phyloP scores from a whole-genome alignment of 2,113 vertebrate species.

The Hoplias malabaricus region DNA sequence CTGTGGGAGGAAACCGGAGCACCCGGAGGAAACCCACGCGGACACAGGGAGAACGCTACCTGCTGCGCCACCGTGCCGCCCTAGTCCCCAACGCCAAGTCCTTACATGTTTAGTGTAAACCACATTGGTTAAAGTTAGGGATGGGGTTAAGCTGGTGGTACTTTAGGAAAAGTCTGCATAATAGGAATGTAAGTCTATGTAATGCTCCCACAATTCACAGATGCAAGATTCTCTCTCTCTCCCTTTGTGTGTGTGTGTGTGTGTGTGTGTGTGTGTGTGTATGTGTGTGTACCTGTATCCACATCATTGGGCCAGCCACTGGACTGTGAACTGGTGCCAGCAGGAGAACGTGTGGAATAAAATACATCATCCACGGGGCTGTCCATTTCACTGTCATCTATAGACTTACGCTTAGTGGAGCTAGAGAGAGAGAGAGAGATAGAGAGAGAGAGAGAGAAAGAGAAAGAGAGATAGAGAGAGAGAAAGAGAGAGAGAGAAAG shows the following conservation, averaged over 20 bases:
- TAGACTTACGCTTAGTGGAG: conserved; percentile 92
- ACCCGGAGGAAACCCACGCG: no score
- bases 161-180: no score
- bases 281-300: conserved; percentile 81
- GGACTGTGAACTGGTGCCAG: conserved; percentile 89
- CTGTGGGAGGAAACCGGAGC: no score
- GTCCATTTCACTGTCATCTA: conserved; percentile 95
- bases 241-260: neutral
- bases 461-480: neutral
- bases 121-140: no score
- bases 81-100: no score
- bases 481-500: conserved; percentile 24
- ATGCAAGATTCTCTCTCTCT: no score
- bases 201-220: no score
- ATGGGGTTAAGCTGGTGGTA: no score
- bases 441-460: neutral
- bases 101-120: no score
- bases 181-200: no score
- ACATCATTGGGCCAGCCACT: conserved; percentile 91
- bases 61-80: no score
- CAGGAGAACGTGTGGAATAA: conserved; percentile 89
- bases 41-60: no score
- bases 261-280: conserved; percentile 50
- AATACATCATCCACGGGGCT: conserved; percentile 94
- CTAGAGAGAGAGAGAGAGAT: conserved; percentile 58